Percentiles rank a stretch among this genome's conserved stretches.
These are phyloP conservation scores for Rugalucina vietnamica DNA, from an alignment of 2,888 invertebrate genomes.

Conservation along the genomic window DNA sequence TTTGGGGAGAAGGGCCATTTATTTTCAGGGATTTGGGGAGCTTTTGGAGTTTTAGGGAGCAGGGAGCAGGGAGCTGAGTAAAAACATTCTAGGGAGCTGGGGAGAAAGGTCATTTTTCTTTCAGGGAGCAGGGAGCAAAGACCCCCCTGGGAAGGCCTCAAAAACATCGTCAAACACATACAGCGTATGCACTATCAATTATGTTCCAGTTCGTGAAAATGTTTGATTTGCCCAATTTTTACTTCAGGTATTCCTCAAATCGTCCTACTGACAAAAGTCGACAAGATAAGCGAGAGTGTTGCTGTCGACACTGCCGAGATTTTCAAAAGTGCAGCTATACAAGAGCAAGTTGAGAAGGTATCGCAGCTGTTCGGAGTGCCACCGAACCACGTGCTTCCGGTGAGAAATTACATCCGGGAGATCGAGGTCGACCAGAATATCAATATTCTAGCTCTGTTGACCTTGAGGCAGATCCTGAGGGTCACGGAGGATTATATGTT, in stretches of 20 bases:
- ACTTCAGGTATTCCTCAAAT: conserved; percentile 67
- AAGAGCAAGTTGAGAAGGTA: conserved; percentile 58
- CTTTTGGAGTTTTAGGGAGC: too few relatives aligned
- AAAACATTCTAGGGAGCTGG: too few relatives aligned
- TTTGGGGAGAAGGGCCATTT: too few relatives aligned
- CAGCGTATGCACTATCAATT: too few relatives aligned
- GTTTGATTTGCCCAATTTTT: background rate
- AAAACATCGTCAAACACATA: too few relatives aligned
- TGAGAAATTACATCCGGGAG: conserved; percentile 67
- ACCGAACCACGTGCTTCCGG: conserved; percentile 58
- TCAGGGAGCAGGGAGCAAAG: too few relatives aligned
- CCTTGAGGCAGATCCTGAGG: conserved; percentile 59
- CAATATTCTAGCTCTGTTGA: conserved; percentile 57
- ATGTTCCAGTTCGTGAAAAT: background rate
- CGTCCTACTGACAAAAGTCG: conserved; percentile 67
- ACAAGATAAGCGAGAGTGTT: conserved; percentile 55
- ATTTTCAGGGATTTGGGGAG: too few relatives aligned
- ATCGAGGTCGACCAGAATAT: conserved; percentile 57
- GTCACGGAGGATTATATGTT: conserved; percentile 61
- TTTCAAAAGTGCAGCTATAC: conserved; percentile 51
- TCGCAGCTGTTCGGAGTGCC: conserved; percentile 63
- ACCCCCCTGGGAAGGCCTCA: too few relatives aligned
- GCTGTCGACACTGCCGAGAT: conserved; percentile 49
- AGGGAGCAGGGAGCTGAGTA: too few relatives aligned
- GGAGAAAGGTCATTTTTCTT: too few relatives aligned